Base-by-base conservation (phyloP, 2,888 invertebrate genomes). In the Drosophila cracens region DNA sequence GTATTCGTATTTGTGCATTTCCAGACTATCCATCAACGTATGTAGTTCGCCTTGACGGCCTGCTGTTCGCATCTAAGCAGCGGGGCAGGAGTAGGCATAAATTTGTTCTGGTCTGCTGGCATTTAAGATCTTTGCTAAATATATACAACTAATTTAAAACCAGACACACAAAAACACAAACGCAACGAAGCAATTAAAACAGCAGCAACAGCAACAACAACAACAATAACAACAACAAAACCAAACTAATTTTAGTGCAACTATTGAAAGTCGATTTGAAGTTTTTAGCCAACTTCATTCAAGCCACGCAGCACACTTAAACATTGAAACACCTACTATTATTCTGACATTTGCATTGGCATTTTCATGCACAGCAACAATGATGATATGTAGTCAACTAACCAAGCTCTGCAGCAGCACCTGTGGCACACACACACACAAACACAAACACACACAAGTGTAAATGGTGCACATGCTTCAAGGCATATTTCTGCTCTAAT, bases 401-500 rank as follows among this genome's bases (percentile, higher is more conserved):
- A 60, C 54, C 60, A 61, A 66, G 67, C 74, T 60, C 70, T 52
- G 62, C 29, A 46, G 11, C 53, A 54, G 18, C 54, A 36, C 36
- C 46, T 69, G 63, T 51, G 63, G 64, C 75, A 61, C 46, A 54
- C 27, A 31, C 48, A 63, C 43, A 48, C 33, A 65, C n/a, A 63
- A 16, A 64, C 43, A 61, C 18, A 62, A 25, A 40, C 63, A 64
- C 56, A 62, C 59, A 67, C 48, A 69, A 48, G 36, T 29, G 33
- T 58, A 65, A 59, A 61, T 79, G 89, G 69, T 89, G 87, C 89
- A 89, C 82, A 84, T 79, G 86, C 86, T 77, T 33, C 79, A 77
- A 83, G 87, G 82, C 83, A 78, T 76, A 73, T 90, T 83, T 92
- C 81, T 92, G 91, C 91, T 91, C 91, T 88, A 90, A 89, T 91